These are phyloP conservation scores for Sebastes matsubarae DNA, from an alignment of 2,797 vertebrate genomes.

Conservation along the genomic window DNA sequence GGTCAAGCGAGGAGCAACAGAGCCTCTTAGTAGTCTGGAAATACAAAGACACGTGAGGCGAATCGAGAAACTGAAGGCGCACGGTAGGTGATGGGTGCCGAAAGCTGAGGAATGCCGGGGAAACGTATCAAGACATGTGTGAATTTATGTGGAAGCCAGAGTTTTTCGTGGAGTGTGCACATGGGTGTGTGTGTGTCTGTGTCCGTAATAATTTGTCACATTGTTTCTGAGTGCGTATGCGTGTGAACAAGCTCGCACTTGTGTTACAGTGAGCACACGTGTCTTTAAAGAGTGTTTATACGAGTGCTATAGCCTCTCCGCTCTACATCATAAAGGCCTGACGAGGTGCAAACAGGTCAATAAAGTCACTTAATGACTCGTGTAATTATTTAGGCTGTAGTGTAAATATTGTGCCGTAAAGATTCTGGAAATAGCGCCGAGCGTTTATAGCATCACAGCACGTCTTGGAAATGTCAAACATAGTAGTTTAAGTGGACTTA, in stretches of 20 bases:
- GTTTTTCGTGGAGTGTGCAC: conserved; percentile 41
- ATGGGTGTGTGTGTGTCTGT: conserved; percentile 57
- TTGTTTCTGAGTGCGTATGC: conserved; percentile 21
- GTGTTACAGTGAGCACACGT: conserved; percentile 32
- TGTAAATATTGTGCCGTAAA: conserved; percentile 57
- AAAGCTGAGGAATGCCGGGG: conserved; percentile 67
- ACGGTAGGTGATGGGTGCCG: conserved; percentile 65
- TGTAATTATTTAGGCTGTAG: conserved; percentile 63
- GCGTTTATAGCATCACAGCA: conserved; percentile 53
- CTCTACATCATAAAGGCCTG: conserved; percentile 41
- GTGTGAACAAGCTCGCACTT: conserved; percentile 55
- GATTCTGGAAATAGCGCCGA: conserved; percentile 42
- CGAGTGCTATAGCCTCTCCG: background rate
- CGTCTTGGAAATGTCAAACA: conserved; percentile 47
- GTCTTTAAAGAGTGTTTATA: conserved; percentile 19
- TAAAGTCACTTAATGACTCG: conserved; percentile 65
- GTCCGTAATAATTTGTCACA: conserved; percentile 36
- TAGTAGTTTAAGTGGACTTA: conserved; percentile 60
- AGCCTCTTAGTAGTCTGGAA: conserved; percentile 75
- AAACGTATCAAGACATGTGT: conserved; percentile 74
- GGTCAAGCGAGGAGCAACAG: conserved; percentile 75
- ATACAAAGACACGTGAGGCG: conserved; percentile 76
- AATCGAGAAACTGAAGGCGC: conserved; percentile 62
- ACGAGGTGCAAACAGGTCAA: conserved; percentile 65
- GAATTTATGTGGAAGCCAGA: conserved; percentile 61